Evolutionary conservation across 1,140 invertebrate species (phyloP).

Genomic region (Drosophila parabipectinata): DNA sequence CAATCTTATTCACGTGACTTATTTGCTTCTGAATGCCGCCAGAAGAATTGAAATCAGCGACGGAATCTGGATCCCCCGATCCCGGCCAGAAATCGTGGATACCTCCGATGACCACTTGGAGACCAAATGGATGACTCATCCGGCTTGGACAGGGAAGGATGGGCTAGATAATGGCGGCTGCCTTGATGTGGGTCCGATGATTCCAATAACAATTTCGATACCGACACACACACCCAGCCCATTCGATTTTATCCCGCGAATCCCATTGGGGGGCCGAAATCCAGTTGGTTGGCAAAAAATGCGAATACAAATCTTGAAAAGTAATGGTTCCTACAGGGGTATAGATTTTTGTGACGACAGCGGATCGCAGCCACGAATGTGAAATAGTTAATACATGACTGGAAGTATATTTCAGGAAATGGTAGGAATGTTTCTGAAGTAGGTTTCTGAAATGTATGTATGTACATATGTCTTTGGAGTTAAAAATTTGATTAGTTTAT

Average conservation of each 20-base stretch:
- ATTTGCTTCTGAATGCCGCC: conserved; percentile 80
- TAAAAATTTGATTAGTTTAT: too few relatives aligned
- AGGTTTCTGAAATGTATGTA: neutral
- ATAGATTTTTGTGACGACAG: conserved; percentile 21
- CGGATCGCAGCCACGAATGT: conserved; percentile 14
- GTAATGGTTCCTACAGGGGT: neutral
- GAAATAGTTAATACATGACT: conserved; percentile 14
- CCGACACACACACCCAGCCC: conserved; percentile 31
- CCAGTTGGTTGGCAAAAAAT: neutral
- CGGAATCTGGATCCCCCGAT: neutral
- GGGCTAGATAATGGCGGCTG: conserved; percentile 55
- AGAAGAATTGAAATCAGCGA: conserved; percentile 31
- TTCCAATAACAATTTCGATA: conserved; percentile 29
- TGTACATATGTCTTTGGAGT: too few relatives aligned
- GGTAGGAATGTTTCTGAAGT: neutral
- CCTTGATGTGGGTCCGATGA: conserved; percentile 66
- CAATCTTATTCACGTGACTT: conserved; percentile 84
- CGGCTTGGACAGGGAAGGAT: neutral
- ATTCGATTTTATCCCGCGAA: conserved; percentile 13
- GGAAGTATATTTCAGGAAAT: conserved; percentile 9
- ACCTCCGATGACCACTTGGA: conserved; percentile 10
- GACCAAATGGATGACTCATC: conserved; percentile 26
- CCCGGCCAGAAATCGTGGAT: neutral
- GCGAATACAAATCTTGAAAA: neutral
- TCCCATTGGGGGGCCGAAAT: conserved; percentile 19